Percentiles rank a stretch among this genome's conserved stretches.
These are phyloP conservation scores for Gulo gulo DNA, from an alignment of 2,113 vertebrate genomes.

Conservation along the genomic window DNA sequence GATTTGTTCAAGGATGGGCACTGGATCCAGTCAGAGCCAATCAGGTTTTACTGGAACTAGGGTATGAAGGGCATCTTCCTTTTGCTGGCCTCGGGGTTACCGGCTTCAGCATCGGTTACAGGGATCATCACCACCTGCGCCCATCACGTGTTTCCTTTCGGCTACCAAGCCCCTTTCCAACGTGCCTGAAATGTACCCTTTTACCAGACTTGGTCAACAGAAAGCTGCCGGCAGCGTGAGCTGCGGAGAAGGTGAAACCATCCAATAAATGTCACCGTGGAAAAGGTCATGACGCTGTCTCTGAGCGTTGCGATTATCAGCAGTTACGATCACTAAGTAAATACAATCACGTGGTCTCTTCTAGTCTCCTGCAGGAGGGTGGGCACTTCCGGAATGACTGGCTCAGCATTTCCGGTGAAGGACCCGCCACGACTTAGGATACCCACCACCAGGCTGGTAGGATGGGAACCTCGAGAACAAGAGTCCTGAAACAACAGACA, in stretches of 20 bases:
- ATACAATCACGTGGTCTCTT: not conserved
- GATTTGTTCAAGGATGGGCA: not conserved
- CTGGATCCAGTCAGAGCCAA: not conserved
- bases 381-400: not conserved
- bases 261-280: not conserved
- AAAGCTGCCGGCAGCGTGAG: not conserved
- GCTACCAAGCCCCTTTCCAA: not conserved
- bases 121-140: too few species aligned
- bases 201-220: not conserved
- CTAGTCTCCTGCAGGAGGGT: not conserved
- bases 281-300: not conserved
- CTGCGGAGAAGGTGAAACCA: not conserved
- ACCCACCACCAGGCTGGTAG: not conserved
- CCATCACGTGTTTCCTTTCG: not conserved
- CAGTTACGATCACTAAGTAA: not conserved
- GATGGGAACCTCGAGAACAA: fast-evolving
- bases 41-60: not conserved
- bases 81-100: not conserved
- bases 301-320: not conserved
- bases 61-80: fast-evolving
- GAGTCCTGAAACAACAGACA: not conserved
- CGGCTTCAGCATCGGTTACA: not conserved
- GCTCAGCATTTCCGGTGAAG: not conserved
- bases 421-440: not conserved
- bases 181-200: not conserved